A percentile compares a stretch with the other conserved stretches of the same genome.
Conservation (phyloP, 2,888 invertebrate species). For the Perdita meconis region DNA sequence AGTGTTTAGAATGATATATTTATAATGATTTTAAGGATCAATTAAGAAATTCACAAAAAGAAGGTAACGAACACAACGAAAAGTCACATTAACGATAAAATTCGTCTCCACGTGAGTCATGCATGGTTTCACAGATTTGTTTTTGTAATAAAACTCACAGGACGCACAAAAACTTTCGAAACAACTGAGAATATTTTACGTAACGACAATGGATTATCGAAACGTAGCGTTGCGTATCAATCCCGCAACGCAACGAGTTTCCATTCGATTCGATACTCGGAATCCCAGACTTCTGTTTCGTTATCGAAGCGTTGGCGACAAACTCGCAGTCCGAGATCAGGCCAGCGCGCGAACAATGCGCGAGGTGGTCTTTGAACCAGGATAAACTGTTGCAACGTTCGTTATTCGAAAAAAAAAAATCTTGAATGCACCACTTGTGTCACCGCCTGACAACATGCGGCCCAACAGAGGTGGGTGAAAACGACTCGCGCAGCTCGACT, state of each 20-base stretch:
- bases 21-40: too few species aligned
- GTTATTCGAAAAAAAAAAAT: conserved; percentile 23
- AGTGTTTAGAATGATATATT: too few species aligned
- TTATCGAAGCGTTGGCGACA: conserved; percentile 66
- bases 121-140: too few species aligned
- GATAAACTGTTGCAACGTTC: conserved; percentile 66
- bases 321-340: conserved; percentile 59
- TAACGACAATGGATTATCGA: not conserved
- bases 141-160: too few species aligned
- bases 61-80: too few species aligned
- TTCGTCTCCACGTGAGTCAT: too few species aligned
- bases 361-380: conserved; percentile 80
- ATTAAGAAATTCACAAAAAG: too few species aligned
- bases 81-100: too few species aligned
- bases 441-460: conserved; percentile 27
- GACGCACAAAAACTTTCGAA: too few species aligned
- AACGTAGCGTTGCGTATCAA: conserved; percentile 6
- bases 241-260: not conserved
- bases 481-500: conserved; percentile 5
- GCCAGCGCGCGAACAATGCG: conserved; percentile 64
- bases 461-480: conserved; percentile 21
- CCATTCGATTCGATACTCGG: not conserved
- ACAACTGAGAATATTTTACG: not conserved
- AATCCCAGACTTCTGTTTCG: conserved; percentile 32
- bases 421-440: conserved; percentile 23